Evolutionary conservation across 2,113 vertebrate genomes (phyloP), one percentile per base, ranked within the genome.

Genomic region (Tympanuchus pallidicinctus): DNA sequence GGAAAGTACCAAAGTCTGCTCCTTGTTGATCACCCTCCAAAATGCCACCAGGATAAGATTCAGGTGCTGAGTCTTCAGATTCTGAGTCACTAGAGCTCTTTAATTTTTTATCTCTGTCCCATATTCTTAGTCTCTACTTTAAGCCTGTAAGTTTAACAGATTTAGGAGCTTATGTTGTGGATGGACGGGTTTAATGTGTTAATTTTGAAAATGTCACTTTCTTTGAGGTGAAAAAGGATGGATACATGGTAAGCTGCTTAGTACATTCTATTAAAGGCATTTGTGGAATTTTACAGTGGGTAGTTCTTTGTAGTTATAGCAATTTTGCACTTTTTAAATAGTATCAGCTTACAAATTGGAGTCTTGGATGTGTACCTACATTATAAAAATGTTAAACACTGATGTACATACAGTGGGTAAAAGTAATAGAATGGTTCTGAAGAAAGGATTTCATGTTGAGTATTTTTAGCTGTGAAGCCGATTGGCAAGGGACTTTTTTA

Each of bases 391-490:
- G 91, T 94, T 67, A 81, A 96, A 92, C 25, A 77, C n/a, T 87
- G 83, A 84, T 1, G 2, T 77, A 63, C 15, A 27, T 77, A 72
- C 24, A 59, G 56, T 61, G 50, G 77, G 38, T 95, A 77, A 89
- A 45, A 54, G 94, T 91, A 50, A 56, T 88, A 79, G 40, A 74
- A 74, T 81, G 82, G 50, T 81, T 94, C 61, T 97, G 85, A 94
- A 97, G 92, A 76, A 20, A 38, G 63, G 11, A 67, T 90, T 85
- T 95, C 6, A 25, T 73, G 88, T 85, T 9, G 40, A 43, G 6
- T 90, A 56, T 96, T 98, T 95, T 97, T 86, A 96, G 72, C 43
- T 92, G 66, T 70, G 95, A 97, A 96, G 84, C 75, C n/a, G 79
- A 14, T 40, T 77, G 82, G 57, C 89, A 86, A 94, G 86, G 72